Base-by-base conservation (phyloP, 2,888 invertebrate genomes). In the Rhopalosiphum nymphaeae region DNA sequence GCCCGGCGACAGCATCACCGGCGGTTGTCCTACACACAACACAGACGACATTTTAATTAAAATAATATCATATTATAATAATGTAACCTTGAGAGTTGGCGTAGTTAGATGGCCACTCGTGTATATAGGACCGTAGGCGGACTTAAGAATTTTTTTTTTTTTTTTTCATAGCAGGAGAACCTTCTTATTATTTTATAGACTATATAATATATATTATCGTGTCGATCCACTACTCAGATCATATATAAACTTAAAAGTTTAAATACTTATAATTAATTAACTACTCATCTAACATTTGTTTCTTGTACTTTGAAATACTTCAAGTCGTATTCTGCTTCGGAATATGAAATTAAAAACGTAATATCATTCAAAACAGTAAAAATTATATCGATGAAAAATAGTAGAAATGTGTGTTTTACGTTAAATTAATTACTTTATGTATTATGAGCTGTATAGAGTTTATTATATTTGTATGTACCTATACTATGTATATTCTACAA, bases 1-100 rank as follows among this genome's bases (percentile, higher is more conserved):
- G 91, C 99, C 99, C 0, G 98, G 98, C 7, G 98, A 98, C 91
- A 99, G 96, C 49, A 98, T 96, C 92, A 98, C 97, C 88, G 98
- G 97, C 42, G 98, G 97, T 96, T 98, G 98, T 95, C 98, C 98
- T 97, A 96, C 93, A 95, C 36, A 78, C 36, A 42, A 36, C 67
- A 5, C 36, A 21, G 36, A 78, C 16, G 9, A 36, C 78, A 36
- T 78, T 78, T 78, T 95, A 95, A 95, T 95, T 53, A 91, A 94
- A 87, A 89, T 61, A 94, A 21, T 36, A 87, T 85, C 0, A 91
- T 44, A 88, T 46, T 44, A 61, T 61, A 36, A 21, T 78, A 42
- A 78, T 78, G 67, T 78, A 78, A 78, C 16, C 16, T 78, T 78
- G n/a, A 36, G 36, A 36, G 16, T 78, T 36, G n/a, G 67, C 16